phyloP scores from a whole-genome alignment of 2,888 invertebrate genomes.

The Agrotis ipsilon region DNA sequence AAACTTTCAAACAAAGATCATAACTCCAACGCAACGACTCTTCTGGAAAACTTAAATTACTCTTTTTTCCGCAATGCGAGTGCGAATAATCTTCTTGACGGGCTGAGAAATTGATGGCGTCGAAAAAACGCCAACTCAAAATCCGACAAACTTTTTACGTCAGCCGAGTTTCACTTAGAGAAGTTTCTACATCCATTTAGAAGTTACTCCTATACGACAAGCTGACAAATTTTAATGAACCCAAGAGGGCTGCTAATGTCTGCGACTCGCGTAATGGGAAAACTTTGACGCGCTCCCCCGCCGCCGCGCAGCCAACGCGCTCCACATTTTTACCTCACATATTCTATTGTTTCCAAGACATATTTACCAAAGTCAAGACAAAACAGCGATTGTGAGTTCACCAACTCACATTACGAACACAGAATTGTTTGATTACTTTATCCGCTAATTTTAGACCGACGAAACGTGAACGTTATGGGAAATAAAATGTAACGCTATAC shows the following conservation, averaged over 20 bases:
- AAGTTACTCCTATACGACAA: constrained; percentile 88
- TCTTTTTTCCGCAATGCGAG: constrained; percentile 90
- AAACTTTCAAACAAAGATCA: constrained; percentile 90
- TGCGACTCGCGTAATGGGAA: constrained; percentile 88
- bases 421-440: constrained; percentile 74
- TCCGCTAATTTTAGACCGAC: constrained; percentile 55
- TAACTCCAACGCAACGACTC: constrained; percentile 88
- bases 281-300: constrained; percentile 78
- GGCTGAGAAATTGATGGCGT: constrained; percentile 90
- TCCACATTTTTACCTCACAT: constrained; percentile 76
- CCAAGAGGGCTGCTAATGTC: constrained; percentile 90
- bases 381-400: constrained; percentile 71
- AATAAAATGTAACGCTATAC: constrained; percentile 77
- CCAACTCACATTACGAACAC: constrained; percentile 72
- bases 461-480: constrained; percentile 47
- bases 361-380: constrained; percentile 76
- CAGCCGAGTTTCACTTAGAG: constrained; percentile 90
- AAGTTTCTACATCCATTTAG: constrained; percentile 90
- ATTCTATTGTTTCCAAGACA: constrained; percentile 79
- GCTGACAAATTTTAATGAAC: constrained; percentile 91
- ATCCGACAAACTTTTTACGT: constrained; percentile 89
- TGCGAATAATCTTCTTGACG: constrained; percentile 91
- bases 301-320: constrained; percentile 58
- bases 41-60: constrained; percentile 90
- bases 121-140: constrained; percentile 85